Evolutionary conservation across 1,140 invertebrate species (phyloP), one percentile per base, ranked within the genome.

Genomic region (Zaprionus taronus): DNA sequence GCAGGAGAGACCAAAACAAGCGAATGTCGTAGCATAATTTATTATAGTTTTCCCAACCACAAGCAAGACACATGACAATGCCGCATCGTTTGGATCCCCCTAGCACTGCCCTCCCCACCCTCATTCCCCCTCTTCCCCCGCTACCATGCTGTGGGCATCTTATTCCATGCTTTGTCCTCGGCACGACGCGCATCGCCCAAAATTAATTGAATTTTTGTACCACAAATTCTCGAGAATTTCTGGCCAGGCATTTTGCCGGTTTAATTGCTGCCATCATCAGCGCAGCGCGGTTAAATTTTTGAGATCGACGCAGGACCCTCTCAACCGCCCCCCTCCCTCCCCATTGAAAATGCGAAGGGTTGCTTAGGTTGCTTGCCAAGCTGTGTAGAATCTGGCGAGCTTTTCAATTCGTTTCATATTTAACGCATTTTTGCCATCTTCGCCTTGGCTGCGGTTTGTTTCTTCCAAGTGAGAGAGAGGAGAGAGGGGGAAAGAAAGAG

Each of bases 191-290:
- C 36, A 20, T 76, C 38, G 62, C 78, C 68, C 65, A 81, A 89
- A 90, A 89, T 89, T 89, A 89, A 89, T 89, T 89, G 84, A 89
- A 89, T 89, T 89, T 89, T 89, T 89, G 84, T 89, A 90, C 85
- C 85, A 81, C 85, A 89, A 89, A 84, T 90, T 89, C 84, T 89
- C 77, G 76, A 89, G 70, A 70, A 89, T 90, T 90, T 87, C 74
- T 69, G 77, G 78, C 38, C 79, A 71, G 72, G 72, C 81, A 90
- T 89, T 90, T 89, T 83, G 47, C 47, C 64, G 80, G 72, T 90
- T 89, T 90, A 89, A 89, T 84, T 89, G 75, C 84, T 90, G 75
- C 72, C 79, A 90, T 89, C 85, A 89, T 89, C 85, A 90, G 85
- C 75, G 81, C 70, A 66, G 85, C 79, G 47, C 41, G 85, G 81